Evolutionary conservation across 2,888 invertebrate species (phyloP), one percentile per base, ranked within the genome.

Genomic region (Chrysomela aeneicollis): DNA sequence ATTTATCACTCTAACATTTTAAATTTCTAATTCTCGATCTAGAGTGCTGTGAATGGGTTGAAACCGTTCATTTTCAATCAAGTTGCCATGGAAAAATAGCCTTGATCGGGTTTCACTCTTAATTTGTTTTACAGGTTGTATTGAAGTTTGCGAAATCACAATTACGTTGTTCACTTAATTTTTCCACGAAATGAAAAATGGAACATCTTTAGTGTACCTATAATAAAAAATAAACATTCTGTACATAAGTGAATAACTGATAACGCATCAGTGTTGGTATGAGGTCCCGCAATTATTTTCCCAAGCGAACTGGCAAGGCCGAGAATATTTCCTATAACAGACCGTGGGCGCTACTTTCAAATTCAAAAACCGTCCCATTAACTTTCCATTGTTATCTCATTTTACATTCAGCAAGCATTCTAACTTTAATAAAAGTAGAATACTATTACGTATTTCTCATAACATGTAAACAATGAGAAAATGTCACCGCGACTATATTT

Each of bases 341-440:
- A 42, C 46, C 58, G 63, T 63, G 63, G 63, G 67, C 59, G 59
- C 68, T 66, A 66, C 62, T 68, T 66, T 68, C 68, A 61, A 66
- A 68, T 68, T 68, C 68, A 63, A 60, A 61, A 54, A 64, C 63
- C 64, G 67, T 69, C 59, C 50, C 67, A 60, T 69, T 68, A 54
- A 68, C 65, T 64, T 63, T 64, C 63, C 63, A 65, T 68, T 65
- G 65, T 64, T 62, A 59, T 54, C 53, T 57, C 61, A 62, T 65
- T 65, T 65, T 63, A 63, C 55, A 68, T 68, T 65, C 68, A 68
- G 63, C 50, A 61, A 63, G 68, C 65, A 68, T 65, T 64, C 63
- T 61, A 51, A 64, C 55, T 63, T 61, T 18, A 68, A 65, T 52
- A 42, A 68, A 55, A 58, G 37, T 55, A 63, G 63, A 64, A 64